These are phyloP conservation scores for Xanthia icteritia DNA, from an alignment of 2,888 invertebrate genomes.

Conservation along the genomic window DNA sequence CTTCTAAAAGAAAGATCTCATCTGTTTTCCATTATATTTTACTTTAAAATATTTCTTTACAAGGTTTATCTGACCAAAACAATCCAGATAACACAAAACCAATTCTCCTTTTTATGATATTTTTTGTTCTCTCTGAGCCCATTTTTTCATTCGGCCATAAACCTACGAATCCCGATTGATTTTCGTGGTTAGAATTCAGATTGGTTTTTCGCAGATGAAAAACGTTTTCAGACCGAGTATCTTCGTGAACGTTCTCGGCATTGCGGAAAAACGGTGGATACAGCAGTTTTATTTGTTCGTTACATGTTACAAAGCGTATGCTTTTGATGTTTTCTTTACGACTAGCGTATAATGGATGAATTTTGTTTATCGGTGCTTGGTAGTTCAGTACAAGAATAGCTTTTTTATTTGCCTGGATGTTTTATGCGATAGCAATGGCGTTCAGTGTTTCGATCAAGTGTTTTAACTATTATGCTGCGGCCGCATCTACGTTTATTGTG, in stretches of 20 bases:
- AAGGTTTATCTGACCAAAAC: slow-evolving; percentile 1
- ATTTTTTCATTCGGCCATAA: slow-evolving; percentile 49
- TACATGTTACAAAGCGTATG: slow-evolving; percentile 37
- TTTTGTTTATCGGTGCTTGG: slow-evolving; percentile 49
- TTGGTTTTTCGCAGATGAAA: slow-evolving; percentile 57
- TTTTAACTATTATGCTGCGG: neutral
- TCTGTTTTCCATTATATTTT: neutral
- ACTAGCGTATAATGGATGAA: slow-evolving; percentile 32
- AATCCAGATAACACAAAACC: slow-evolving; percentile 9
- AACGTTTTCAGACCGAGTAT: slow-evolving; percentile 18
- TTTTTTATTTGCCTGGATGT: neutral
- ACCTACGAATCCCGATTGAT: slow-evolving; percentile 48
- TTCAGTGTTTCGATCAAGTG: neutral
- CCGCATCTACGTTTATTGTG: no score
- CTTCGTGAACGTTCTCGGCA: slow-evolving; percentile 37
- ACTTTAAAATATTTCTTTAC: neutral
- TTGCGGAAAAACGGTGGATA: slow-evolving; percentile 34
- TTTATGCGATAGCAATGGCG: slow-evolving; percentile 1
- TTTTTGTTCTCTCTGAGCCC: slow-evolving; percentile 16
- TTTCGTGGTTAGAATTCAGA: slow-evolving; percentile 59
- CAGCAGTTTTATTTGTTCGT: slow-evolving; percentile 42
- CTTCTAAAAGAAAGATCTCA: neutral
- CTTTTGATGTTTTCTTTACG: slow-evolving; percentile 51
- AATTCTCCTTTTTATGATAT: slow-evolving; percentile 32
- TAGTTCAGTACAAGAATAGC: slow-evolving; percentile 7